Percentiles rank a stretch among this genome's conserved stretches.
Evolutionary conservation across 2,888 invertebrate genomes (phyloP).

Genomic region (Odontothrips loti): DNA sequence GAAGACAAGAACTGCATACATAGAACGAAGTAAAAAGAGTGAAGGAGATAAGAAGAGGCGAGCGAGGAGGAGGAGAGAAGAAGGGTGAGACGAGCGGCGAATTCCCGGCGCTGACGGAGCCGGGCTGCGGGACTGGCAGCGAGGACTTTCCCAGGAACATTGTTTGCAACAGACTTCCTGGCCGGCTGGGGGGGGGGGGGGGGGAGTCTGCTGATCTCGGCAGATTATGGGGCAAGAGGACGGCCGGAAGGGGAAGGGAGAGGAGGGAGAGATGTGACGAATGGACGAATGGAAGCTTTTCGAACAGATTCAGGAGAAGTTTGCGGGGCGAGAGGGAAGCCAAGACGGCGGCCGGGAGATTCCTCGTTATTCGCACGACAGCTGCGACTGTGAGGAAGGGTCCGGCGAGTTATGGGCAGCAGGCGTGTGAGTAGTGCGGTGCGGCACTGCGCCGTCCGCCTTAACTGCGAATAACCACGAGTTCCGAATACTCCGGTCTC

Average conservation of each 20-base stretch:
- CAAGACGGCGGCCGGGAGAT: too few species aligned
- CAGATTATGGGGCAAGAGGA: not conserved
- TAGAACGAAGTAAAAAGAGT: not conserved
- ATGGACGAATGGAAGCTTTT: not conserved
- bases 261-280: not conserved
- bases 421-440: too few species aligned
- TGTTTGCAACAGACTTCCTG: slow-evolving; percentile 11
- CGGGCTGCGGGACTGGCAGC: not conserved
- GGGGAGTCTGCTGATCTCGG: not conserved
- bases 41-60: not conserved
- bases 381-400: too few species aligned
- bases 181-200: not conserved
- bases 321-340: too few species aligned
- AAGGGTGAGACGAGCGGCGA: not conserved
- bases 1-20: not conserved
- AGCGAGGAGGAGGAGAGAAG: not conserved
- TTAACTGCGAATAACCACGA: too few species aligned
- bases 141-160: not conserved
- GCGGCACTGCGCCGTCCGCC: too few species aligned
- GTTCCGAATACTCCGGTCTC: too few species aligned
- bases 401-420: too few species aligned
- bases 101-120: not conserved
- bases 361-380: too few species aligned
- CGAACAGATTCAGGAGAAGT: too few species aligned
- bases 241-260: not conserved